Base-by-base conservation (phyloP, 2,888 invertebrate genomes). In the Drymonia ruficornis region DNA sequence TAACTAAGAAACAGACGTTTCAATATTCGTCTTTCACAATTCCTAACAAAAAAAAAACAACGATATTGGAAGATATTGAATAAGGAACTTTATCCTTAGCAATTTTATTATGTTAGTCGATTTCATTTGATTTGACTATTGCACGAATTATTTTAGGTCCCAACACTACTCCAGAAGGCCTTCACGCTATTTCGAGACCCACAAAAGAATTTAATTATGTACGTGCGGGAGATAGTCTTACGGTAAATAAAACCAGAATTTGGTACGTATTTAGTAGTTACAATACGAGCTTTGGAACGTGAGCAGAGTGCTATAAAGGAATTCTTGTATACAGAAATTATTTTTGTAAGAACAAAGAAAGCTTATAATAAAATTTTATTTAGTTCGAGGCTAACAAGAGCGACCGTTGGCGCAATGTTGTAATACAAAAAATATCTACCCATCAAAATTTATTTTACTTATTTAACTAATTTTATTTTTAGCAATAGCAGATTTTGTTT, bases 181-280 rank as follows among this genome's bases (percentile, higher is more conserved):
- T 56, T 51, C 23, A 38, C 48, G 53, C 55, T 61, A 45, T 59
- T 58, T 63, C 55, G 52, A 61, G 53, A 46, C 49, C 59, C 62
- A 64, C 65, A 64, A 71, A 69, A 71, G 61, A 71, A 68, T 68
- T 68, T 68, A 68, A 68, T 71, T 68, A 68, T 68, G 56, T 71
- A 68, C 53, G 72, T 59, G 55, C 56, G 59, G 49, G 47, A 57
- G 58, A 58, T 67, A 59, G 47, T 59, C 53, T 61, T 53, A 59
- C 52, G 28, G 65, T 44, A 60, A 65, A 68, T 71, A 71, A 71
- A 71, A 61, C 54, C 55, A 53, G 55, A 68, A 53, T 64, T 64
- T 53, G 46, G 65, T 68, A 61, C 65, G 59, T 62, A 68, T 68
- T 68, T 64, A 62, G 50, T 51, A 58, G 53, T 45, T 53, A 59